Evolutionary conservation across 2,888 invertebrate species (phyloP), one percentile per base, ranked within the genome.

Genomic region (Troglohyphantes excavatus): DNA sequence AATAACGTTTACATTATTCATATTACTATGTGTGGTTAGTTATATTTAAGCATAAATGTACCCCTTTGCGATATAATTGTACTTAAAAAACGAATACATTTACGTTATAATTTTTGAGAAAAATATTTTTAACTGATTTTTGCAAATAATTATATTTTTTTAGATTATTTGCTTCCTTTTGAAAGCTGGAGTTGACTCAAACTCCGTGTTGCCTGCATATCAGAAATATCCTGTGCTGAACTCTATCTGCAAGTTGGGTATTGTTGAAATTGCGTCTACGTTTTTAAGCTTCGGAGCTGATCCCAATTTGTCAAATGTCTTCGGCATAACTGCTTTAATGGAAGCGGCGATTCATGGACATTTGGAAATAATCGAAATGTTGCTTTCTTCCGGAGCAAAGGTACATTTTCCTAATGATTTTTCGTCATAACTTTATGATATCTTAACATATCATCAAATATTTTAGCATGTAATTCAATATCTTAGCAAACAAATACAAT

Each of bases 261-360:
- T 97, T 84, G 94, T 96, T 19, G 96, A 98, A 11, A 97, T 98
- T 97, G 97, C 98, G 3, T 96, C 97, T 2, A 94, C 98, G 59
- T 94, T 97, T n/a, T 93, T 97, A 53, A 98, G 98, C 93, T 98
- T 98, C 93, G 97, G 97, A 17, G 98, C 98, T 2, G 96, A 97
- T 93, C 95, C 97, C 0, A 96, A 97, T 93, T 95, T 96, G 91
- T 96, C 96, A 0, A 98, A 98, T 92, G 97, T 96, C 90, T 96
- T 97, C 93, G 98, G 98, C 19, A 96, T 96, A 93, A 97, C 97
- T 0, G 96, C 98, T 0, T 94, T 99, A 75, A 96, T 97, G 81
- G 94, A 98, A 91, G 98, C 98, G 0, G 96, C 98, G 79, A 96
- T 96, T 92, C 95, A 96, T 92, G 98, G 98, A 9, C 97, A 98